A percentile compares a stretch with the other conserved stretches of the same genome.
Evolutionary conservation across 2,888 invertebrate species (phyloP).

Genomic region (Pristionchus arcanus): DNA sequence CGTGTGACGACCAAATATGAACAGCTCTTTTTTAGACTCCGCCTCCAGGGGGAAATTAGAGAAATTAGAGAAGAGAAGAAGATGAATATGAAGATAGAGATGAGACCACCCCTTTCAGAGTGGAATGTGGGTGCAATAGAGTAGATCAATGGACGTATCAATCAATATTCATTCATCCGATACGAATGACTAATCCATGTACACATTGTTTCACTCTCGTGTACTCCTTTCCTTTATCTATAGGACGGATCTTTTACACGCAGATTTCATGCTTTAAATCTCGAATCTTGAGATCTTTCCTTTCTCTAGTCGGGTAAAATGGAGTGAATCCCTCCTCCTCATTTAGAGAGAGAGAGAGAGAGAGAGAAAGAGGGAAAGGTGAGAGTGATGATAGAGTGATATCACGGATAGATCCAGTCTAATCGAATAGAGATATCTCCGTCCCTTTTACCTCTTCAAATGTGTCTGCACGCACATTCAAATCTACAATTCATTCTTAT

Average conservation of each 20-base stretch:
- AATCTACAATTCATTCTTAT: background rate
- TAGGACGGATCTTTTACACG: background rate
- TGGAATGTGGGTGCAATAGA: background rate
- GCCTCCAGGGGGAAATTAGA: background rate
- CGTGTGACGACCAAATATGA: constrained; percentile 1
- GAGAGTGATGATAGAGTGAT: constrained; percentile 30
- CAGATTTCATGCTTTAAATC: background rate
- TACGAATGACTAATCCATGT: background rate
- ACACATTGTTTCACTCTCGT: background rate
- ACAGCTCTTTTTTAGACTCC: background rate
- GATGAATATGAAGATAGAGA: background rate
- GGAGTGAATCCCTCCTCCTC: background rate
- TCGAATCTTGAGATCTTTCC: background rate
- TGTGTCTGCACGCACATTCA: background rate
- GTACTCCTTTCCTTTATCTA: background rate
- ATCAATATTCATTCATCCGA: background rate
- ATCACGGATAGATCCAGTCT: background rate
- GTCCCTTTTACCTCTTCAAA: background rate
- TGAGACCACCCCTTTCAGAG: background rate
- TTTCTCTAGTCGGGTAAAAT: background rate
- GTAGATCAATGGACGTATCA: background rate
- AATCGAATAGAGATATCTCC: background rate
- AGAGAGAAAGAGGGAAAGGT: background rate
- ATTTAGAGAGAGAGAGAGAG: no score
- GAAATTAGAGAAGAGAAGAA: background rate